Evolutionary conservation across 1,140 invertebrate species (phyloP).

Genomic region (Dendroctonus ponderosae): DNA sequence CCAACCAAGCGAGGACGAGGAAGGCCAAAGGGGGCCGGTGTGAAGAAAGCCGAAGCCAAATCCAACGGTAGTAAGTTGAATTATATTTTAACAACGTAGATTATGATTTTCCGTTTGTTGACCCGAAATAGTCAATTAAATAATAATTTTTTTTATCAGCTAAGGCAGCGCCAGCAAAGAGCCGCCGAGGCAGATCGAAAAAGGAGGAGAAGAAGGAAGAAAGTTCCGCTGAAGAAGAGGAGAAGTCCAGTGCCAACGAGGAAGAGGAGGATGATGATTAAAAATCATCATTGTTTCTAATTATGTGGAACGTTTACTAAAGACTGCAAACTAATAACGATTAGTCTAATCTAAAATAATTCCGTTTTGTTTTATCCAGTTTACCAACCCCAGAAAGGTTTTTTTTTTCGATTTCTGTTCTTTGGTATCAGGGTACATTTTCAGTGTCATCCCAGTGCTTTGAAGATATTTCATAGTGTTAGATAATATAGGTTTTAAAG

Average conservation of each 20-base stretch:
- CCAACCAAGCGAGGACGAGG: slow-evolving; percentile 39
- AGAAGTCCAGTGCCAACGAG: neutral
- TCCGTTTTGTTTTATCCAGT: too few species aligned
- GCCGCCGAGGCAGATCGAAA: neutral
- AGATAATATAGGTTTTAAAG: too few species aligned
- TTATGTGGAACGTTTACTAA: too few species aligned
- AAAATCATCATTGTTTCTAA: neutral
- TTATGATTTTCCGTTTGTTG: neutral
- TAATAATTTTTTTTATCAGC: neutral
- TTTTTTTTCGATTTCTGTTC: too few species aligned
- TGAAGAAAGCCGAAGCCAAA: slow-evolving; percentile 30
- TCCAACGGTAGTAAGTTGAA: slow-evolving; percentile 34
- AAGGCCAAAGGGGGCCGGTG: slow-evolving; percentile 34
- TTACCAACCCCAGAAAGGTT: too few species aligned
- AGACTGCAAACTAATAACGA: too few species aligned
- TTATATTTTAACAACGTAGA: too few species aligned
- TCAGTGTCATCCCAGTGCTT: too few species aligned
- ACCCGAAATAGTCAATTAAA: neutral
- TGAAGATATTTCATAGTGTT: too few species aligned
- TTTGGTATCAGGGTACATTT: too few species aligned
- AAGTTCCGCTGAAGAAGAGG: neutral
- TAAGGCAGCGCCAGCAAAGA: neutral
- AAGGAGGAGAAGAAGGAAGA: neutral
- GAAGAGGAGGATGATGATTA: neutral
- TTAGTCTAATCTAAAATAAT: too few species aligned